Conservation (phyloP, 1,140 invertebrate species). For the Drosophila trapezifrons region DNA sequence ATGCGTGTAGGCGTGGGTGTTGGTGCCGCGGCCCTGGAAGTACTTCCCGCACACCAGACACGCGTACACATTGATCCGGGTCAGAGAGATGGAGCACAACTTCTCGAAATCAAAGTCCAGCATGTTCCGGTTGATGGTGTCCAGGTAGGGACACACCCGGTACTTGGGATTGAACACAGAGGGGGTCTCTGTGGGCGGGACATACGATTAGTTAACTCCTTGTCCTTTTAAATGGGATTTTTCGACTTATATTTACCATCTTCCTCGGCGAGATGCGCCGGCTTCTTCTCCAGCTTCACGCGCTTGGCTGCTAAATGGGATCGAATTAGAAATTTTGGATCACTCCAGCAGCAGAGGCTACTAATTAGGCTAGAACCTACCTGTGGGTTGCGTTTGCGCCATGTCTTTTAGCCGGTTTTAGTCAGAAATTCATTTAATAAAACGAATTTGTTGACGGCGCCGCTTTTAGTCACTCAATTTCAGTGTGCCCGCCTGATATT, state of each 20-base stretch:
- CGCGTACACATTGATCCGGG: conserved; percentile 99
- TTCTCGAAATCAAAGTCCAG: conserved; percentile 99
- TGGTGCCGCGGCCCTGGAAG: conserved; percentile 98
- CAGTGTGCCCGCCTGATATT: not conserved
- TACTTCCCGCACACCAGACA: conserved; percentile 99
- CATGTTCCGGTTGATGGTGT: conserved; percentile 98
- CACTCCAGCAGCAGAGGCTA: not conserved
- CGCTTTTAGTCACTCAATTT: not conserved
- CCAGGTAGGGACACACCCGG: conserved; percentile 94
- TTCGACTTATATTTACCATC: conserved; percentile 49
- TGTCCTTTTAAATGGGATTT: accelerated
- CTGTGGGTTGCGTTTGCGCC: conserved; percentile 51
- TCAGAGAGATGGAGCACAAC: conserved; percentile 98
- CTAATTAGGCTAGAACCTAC: not conserved
- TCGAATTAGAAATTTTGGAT: not conserved
- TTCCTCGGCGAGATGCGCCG: conserved; percentile 47
- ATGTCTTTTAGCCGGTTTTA: conserved; percentile 24
- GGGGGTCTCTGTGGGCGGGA: conserved; percentile 62
- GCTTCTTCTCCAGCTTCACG: conserved; percentile 55
- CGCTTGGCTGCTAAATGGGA: conserved; percentile 45
- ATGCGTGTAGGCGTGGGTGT: conserved; percentile 99
- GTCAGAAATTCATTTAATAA: conserved; percentile 32
- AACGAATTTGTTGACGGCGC: conserved; percentile 13
- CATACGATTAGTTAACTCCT: not conserved
- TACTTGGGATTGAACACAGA: conserved; percentile 83